phyloP scores from a whole-genome alignment of 1,140 invertebrate species.

The Procambarus clarkii region DNA sequence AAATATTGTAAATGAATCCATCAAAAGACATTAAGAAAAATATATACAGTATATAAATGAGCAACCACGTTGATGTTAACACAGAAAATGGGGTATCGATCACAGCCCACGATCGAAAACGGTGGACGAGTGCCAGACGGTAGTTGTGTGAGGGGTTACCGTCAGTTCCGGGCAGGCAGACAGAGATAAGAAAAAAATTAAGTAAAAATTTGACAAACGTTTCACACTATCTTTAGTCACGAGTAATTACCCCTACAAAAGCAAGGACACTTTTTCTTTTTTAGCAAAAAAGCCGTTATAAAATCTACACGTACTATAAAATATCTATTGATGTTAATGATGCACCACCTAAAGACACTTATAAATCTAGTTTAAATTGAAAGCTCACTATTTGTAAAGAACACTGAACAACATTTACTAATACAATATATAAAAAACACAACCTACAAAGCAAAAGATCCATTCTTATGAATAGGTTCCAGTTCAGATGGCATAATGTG shows the following conservation, averaged over 20 bases:
- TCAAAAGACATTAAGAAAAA: constrained; percentile 33
- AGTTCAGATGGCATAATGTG: neutral
- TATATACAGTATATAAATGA: constrained; percentile 36
- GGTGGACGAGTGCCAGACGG: constrained; percentile 41
- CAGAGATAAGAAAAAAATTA: constrained; percentile 61
- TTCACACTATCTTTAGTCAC: constrained; percentile 11
- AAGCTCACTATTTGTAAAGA: neutral
- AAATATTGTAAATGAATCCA: constrained; percentile 1
- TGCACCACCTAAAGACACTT: constrained; percentile 14
- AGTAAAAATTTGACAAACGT: constrained; percentile 50
- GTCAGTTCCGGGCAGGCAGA: constrained; percentile 61
- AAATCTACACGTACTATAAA: constrained; percentile 32
- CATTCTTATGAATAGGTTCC: neutral
- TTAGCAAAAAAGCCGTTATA: neutral
- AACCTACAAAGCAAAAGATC: constrained; percentile 6
- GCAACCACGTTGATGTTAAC: constrained; percentile 44
- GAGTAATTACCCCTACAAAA: constrained; percentile 38
- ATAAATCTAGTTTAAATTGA: constrained; percentile 11
- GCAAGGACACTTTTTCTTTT: constrained; percentile 9
- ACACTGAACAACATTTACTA: constrained; percentile 7
- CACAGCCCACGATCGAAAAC: constrained; percentile 39
- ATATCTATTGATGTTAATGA: neutral
- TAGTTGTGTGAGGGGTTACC: constrained; percentile 51
- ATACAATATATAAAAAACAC: neutral
- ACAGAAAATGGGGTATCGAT: constrained; percentile 39